phyloP scores from a whole-genome alignment of 2,113 vertebrate species.

The Poecilia latipinna region DNA sequence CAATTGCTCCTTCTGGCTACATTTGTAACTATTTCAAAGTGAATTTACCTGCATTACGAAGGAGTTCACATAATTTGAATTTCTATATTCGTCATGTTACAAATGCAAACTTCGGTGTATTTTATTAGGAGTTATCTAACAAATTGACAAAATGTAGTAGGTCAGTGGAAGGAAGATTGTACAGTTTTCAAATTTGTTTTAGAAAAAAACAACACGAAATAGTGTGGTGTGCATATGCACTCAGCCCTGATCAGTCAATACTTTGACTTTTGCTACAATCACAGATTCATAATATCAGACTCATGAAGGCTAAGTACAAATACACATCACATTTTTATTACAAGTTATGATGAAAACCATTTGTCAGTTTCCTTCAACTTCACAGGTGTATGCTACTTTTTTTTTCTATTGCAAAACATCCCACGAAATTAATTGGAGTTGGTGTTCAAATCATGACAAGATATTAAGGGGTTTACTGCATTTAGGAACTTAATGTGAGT shows the following conservation, averaged over 20 bases:
- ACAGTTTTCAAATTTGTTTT: no score
- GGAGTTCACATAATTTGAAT: not conserved
- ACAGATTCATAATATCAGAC: not conserved
- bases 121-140: not conserved
- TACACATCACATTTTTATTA: not conserved
- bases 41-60: no score
- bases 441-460: not conserved
- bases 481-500: not conserved
- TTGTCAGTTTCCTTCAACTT: not conserved
- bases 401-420: not conserved
- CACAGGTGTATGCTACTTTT: not conserved
- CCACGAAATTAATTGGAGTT: not conserved
- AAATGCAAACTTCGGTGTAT: not conserved
- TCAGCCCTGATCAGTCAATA: not conserved
- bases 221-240: not conserved
- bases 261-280: not conserved
- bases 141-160: not conserved
- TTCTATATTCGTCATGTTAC: not conserved
- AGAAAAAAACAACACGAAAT: not conserved
- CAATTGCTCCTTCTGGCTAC: no score
- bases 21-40: no score
- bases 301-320: not conserved
- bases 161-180: no score
- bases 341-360: no score
- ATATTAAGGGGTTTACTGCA: not conserved